Percentiles rank a stretch among this genome's conserved stretches.
Conservation (phyloP, 37 sponge, comb jelly and placozoan genomes). For the Ianthella basta region DNA sequence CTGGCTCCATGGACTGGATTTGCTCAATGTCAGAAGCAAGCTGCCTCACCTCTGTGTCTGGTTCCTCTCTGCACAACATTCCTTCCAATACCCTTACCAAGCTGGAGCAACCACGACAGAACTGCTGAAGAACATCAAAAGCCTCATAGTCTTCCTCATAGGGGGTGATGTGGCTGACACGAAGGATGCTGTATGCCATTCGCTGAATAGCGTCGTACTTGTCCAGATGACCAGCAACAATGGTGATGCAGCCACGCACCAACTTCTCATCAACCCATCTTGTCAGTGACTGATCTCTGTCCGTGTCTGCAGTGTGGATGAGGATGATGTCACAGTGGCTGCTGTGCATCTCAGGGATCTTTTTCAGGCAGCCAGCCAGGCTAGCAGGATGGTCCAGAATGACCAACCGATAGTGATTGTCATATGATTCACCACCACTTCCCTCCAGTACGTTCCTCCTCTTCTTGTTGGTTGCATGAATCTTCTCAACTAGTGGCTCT, state of each 20-base stretch:
- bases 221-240: conserved; percentile 1
- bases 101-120: neutral
- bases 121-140: neutral
- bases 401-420: neutral
- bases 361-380: neutral
- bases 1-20: too few relatives aligned
- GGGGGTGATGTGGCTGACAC: neutral
- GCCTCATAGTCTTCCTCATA: conserved; percentile 12
- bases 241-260: conserved; percentile 8
- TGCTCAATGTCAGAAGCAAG: too few relatives aligned
- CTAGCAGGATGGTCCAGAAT: conserved; percentile 1
- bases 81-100: conserved; percentile 24
- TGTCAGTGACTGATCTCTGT: neutral
- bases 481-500: neutral
- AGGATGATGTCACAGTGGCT: conserved; percentile 29
- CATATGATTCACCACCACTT: neutral
- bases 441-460: neutral
- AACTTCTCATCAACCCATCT: conserved; percentile 15
- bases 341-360: conserved; percentile 5
- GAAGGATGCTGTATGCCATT: conserved; percentile 5
- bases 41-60: too few relatives aligned
- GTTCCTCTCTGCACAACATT: neutral
- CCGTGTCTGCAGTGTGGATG: neutral
- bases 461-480: neutral
- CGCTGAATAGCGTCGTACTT: conserved; percentile 2